phyloP scores from a whole-genome alignment of 2,113 vertebrate species.

The Zosterops pallidus region DNA sequence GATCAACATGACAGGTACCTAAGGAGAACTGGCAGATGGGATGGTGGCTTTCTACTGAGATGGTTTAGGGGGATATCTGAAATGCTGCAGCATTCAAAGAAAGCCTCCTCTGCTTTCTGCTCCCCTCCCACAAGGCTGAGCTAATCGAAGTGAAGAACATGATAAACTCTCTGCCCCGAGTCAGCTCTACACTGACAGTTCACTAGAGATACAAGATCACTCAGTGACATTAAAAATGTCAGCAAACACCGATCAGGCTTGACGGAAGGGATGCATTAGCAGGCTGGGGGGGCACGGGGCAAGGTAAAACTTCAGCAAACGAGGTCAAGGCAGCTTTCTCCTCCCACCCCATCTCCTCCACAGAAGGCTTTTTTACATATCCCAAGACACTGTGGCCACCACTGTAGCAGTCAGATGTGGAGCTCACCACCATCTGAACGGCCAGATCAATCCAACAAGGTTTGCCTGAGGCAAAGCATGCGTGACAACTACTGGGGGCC shows the following conservation, averaged over 20 bases:
- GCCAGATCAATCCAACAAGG: background rate
- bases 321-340: background rate
- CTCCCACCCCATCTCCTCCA: background rate
- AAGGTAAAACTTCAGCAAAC: conserved; percentile 52
- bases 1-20: background rate
- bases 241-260: conserved; percentile 62
- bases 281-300: conserved; percentile 2
- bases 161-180: conserved; percentile 66
- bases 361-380: background rate
- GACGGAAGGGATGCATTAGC: conserved; percentile 33
- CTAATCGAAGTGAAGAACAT: conserved; percentile 57
- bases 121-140: conserved; percentile 45
- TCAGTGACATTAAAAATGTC: conserved; percentile 77
- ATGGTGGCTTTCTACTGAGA: background rate
- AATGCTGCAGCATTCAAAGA: conserved; percentile 35
- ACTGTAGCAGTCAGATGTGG: background rate
- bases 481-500: fast-evolving
- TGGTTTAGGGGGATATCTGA: conserved; percentile 52
- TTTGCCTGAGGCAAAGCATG: background rate
- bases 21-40: background rate
- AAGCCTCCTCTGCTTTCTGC: conserved; percentile 19
- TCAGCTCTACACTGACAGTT: conserved; percentile 70
- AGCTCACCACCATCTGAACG: background rate
- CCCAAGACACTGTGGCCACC: background rate
- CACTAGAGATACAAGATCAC: conserved; percentile 67